Evolutionary conservation across 2,888 invertebrate species (phyloP), one percentile per base, ranked within the genome.

Genomic region (Eumerus sabulonum): DNA sequence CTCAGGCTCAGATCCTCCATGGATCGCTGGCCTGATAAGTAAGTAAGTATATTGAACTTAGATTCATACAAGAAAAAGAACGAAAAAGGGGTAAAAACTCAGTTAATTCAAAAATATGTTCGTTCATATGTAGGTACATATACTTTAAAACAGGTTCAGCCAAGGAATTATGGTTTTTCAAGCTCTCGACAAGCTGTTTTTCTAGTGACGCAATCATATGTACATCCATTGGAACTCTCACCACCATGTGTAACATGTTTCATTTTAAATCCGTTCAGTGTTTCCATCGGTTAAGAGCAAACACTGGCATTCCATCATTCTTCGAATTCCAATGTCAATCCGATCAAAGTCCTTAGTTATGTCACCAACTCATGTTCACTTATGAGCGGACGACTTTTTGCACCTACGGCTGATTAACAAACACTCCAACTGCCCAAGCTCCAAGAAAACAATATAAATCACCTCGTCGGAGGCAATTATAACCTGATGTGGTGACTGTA

Each of bases 401-500:
- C 72, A 67, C 64, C 63, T 51, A 38, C 14, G 47, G 50, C 53
- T 47, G 48, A 74, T 70, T 64, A 53, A 50, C 59, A 51, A 48
- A 67, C 72, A 63, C 67, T 45, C 48, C 18, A 50, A 13, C 47
- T 54, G 48, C 36, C 71, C 64, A 70, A 36, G 45, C 53, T 68
- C 38, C 42, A 11, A 9, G 27, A 38, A 64, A 64, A 56, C 44
- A 45, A 59, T 70, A 79, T 74, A 79, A 79, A 79, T 70, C 74
- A 79, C 79, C 64, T 16, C 35, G 60, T 59, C 53, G 19, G 27
- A 70, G 63, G 79, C 74, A 79, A 73, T 79, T 79, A 79, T 68
- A 79, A 64, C 13, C 57, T 36, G 27, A 62, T 45, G 59, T 56
- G 63, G 68, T 57, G 48, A 45, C 35, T 50, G 38, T 38, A 44